These are phyloP conservation scores for Ammodytes marinus DNA, from an alignment of 2,113 vertebrate genomes.

Conservation along the genomic window DNA sequence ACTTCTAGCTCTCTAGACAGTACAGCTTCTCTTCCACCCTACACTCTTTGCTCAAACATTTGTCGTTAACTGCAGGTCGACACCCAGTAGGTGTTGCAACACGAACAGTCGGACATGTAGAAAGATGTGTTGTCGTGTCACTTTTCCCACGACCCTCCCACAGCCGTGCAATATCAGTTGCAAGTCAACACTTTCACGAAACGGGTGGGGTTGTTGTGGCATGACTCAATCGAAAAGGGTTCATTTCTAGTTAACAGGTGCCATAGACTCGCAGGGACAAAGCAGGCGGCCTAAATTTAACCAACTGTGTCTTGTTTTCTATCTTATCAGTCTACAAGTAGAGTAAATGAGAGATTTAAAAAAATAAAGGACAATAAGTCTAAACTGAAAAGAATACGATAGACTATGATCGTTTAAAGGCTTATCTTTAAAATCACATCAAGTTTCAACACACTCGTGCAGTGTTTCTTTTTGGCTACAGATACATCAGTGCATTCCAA, in stretches of 20 bases:
- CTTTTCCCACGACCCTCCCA: slow-evolving; percentile 68
- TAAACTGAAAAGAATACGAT: background rate
- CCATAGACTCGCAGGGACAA: background rate
- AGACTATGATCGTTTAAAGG: background rate
- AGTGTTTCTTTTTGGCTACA: background rate
- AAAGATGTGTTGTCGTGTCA: slow-evolving; percentile 27
- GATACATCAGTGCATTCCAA: background rate
- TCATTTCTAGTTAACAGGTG: slow-evolving; percentile 10
- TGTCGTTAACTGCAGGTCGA: slow-evolving; percentile 34
- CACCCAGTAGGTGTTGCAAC: slow-evolving; percentile 68
- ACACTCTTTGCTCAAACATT: slow-evolving; percentile 37
- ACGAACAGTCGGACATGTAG: slow-evolving; percentile 55
- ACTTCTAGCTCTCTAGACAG: no score
- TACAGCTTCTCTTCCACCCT: background rate
- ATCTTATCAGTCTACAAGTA: background rate
- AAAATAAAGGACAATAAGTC: background rate
- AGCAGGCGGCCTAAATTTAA: background rate
- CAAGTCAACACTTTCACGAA: slow-evolving; percentile 32
- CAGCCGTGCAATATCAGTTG: slow-evolving; percentile 30
- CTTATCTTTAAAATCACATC: background rate
- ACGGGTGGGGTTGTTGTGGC: background rate
- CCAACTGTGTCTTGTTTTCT: background rate
- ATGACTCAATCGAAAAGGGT: slow-evolving; percentile 24
- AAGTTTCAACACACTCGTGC: background rate
- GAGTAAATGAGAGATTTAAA: background rate